These are phyloP conservation scores for Cnemophilus loriae DNA, from an alignment of 2,113 vertebrate species.

Conservation along the genomic window DNA sequence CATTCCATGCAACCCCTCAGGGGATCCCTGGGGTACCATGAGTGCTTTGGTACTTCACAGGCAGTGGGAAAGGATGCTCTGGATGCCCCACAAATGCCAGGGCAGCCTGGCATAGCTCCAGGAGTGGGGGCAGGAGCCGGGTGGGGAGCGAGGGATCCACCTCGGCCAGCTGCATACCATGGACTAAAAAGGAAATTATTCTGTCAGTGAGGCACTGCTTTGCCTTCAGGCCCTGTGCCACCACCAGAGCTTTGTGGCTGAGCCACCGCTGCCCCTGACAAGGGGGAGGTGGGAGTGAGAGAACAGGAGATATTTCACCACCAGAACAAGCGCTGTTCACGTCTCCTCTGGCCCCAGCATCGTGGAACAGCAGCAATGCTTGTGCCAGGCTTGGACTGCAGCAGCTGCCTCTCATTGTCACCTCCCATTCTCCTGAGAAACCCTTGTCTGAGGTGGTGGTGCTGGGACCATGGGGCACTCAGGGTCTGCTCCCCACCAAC, in stretches of 20 bases:
- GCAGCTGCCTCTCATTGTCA: neutral
- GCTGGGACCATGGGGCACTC: neutral
- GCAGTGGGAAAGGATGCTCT: neutral
- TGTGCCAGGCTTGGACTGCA: neutral
- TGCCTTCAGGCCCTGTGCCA: neutral
- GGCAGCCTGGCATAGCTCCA: neutral
- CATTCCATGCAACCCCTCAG: accelerated
- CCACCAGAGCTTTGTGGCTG: accelerated
- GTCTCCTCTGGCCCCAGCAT: neutral
- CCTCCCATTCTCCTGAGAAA: neutral
- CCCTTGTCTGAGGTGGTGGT: accelerated
- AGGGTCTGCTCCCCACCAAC: accelerated
- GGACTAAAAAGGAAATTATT: neutral
- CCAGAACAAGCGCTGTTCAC: neutral
- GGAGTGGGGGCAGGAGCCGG: accelerated
- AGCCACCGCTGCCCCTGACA: accelerated
- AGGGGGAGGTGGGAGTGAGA: neutral
- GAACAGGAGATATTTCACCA: neutral
- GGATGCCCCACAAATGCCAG: neutral
- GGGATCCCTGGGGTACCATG: neutral
- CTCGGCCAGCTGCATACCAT: neutral
- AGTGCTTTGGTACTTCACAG: neutral
- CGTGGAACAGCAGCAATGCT: neutral
- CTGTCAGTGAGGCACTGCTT: neutral
- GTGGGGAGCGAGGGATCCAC: neutral